Base-by-base conservation (phyloP, 2,113 vertebrate genomes). In the Thamnaconus septentrionalis region DNA sequence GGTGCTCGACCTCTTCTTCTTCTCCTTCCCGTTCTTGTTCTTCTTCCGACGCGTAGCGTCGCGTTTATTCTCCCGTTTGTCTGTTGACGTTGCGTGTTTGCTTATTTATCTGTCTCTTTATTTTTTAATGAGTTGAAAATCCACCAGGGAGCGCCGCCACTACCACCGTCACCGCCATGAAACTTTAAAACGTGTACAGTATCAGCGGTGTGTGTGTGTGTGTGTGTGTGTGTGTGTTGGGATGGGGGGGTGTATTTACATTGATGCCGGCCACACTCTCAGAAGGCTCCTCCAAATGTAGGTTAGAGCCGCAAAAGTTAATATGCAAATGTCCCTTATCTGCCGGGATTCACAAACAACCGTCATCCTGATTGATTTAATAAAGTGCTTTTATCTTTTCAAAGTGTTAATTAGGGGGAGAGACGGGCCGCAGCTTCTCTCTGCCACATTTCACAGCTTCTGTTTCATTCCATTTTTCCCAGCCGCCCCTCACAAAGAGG, bases 311-410 rank as follows among this genome's bases (percentile, higher is more conserved):
- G 94, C 94, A 92, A 94, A 31, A 95, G 95, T 94, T 93, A 95
- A 96, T 95, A 97, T 98, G 97, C 95, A 98, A 98, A 98, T 96
- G 92, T 92, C 89, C 18, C 94, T 98, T 96, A 98, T 98, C 96
- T 97, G 95, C 94, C 89, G 95, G 94, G 94, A 96, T 92, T 96
- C 96, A 98, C 95, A 98, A 98, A 97, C 95, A 96, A 94, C 93
- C 93, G 90, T 94, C 93, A 94, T 94, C 94, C 94, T 95, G 95
- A 98, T 96, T 96, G 96, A 98, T 96, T 97, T 94, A 96, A 98
- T 96, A 96, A 95, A 92, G 93, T 92, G 93, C 93, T 96, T 97
- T 96, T 96, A 98, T 98, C 96, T 97, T 31, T 94, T 95, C 93
- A 96, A 97, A 98, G 95, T 94, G 95, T 94, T 98, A 97, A 98